phyloP scores from a whole-genome alignment of 2,888 invertebrate genomes.

The Drosophila buzzatii region DNA sequence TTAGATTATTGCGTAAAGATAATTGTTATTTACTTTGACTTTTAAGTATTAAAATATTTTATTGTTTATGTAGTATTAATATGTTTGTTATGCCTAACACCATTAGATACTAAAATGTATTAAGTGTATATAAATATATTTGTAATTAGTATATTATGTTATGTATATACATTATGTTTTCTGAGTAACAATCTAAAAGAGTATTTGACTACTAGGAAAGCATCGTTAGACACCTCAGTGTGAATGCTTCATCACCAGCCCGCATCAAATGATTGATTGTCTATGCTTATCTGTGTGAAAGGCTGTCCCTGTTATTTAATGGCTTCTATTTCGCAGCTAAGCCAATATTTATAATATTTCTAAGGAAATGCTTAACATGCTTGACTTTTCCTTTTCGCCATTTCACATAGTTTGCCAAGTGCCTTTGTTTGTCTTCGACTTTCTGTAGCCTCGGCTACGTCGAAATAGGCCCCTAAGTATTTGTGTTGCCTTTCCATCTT shows the following conservation, averaged over 20 bases:
- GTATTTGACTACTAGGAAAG: not conserved
- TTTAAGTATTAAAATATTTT: not conserved
- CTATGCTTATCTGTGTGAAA: not conserved
- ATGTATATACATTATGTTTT: no score
- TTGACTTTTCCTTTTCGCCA: conserved; percentile 3
- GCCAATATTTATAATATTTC: conserved; percentile 15
- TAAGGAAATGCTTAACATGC: not conserved
- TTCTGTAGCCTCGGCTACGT: not conserved
- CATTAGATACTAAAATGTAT: not conserved
- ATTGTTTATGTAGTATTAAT: not conserved
- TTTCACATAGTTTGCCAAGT: not conserved
- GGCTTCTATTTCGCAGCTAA: conserved; percentile 3
- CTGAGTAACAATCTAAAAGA: not conserved
- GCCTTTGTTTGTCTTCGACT: not conserved
- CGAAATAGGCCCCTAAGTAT: conserved; percentile 1
- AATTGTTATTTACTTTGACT: conserved; percentile 7
- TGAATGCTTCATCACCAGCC: not conserved
- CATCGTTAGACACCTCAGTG: not conserved
- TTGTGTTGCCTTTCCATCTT: conserved; percentile 3
- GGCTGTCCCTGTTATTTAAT: not conserved
- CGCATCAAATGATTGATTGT: not conserved
- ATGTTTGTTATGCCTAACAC: not conserved
- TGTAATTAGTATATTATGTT: not conserved
- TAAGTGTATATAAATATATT: not conserved
- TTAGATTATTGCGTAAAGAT: conserved; percentile 5